phyloP scores from a whole-genome alignment of 1,140 invertebrate genomes.

The Asbolus verrucosus region DNA sequence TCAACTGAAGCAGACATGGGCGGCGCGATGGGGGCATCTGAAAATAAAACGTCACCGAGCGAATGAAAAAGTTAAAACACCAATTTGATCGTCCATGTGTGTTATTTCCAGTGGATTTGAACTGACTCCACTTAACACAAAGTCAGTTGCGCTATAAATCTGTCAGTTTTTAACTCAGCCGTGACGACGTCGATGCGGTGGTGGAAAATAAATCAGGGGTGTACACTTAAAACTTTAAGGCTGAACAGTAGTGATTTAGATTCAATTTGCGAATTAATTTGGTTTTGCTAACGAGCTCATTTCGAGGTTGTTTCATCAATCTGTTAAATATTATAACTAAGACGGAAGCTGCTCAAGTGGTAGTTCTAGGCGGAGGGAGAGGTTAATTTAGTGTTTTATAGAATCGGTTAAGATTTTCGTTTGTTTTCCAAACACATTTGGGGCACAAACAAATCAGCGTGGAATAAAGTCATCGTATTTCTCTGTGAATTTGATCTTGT shows the following conservation, averaged over 20 bases:
- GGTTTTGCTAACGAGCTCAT: slow-evolving; percentile 14
- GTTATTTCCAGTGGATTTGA: too few relatives aligned
- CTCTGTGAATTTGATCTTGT: slow-evolving; percentile 52
- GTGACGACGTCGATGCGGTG: too few relatives aligned
- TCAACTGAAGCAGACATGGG: not conserved
- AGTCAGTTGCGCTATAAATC: too few relatives aligned
- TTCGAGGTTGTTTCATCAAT: slow-evolving; percentile 19
- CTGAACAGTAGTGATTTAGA: slow-evolving; percentile 4
- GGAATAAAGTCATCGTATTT: slow-evolving; percentile 48
- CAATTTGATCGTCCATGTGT: slow-evolving; percentile 2
- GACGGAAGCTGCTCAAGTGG: too few relatives aligned
- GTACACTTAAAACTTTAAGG: too few relatives aligned
- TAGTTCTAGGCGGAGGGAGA: too few relatives aligned
- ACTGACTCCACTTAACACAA: too few relatives aligned
- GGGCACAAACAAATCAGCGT: slow-evolving; percentile 46
- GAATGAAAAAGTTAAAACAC: too few relatives aligned
- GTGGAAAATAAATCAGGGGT: too few relatives aligned
- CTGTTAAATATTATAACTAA: slow-evolving; percentile 21
- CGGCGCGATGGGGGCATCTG: too few relatives aligned
- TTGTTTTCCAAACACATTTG: slow-evolving; percentile 36
- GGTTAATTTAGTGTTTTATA: slow-evolving; percentile 40
- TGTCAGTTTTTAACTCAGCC: too few relatives aligned
- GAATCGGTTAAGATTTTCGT: slow-evolving; percentile 41
- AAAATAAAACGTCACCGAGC: too few relatives aligned
- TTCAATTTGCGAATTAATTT: slow-evolving; percentile 17